These are phyloP conservation scores for Cryptophagus acutangulus DNA, from an alignment of 2,888 invertebrate species.

Conservation along the genomic window DNA sequence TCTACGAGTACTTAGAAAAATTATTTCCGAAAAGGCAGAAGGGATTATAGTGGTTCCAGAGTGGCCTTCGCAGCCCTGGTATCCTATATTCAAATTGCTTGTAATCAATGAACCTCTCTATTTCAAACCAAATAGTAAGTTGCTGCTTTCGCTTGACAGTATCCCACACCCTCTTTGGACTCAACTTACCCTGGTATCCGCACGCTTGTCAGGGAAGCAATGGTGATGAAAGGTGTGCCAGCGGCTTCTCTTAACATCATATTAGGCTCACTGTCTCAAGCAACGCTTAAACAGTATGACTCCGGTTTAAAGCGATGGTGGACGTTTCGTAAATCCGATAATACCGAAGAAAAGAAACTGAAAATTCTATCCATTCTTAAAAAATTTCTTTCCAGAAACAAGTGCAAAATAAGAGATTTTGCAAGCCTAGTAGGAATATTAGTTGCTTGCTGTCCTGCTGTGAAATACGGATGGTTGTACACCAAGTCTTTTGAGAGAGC, in stretches of 20 bases:
- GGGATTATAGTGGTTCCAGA: slow-evolving; percentile 11
- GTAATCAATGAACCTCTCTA: not conserved
- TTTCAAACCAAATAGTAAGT: not conserved
- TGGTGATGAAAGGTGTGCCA: slow-evolving; percentile 5
- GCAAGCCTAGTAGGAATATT: no score
- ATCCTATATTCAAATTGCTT: slow-evolving; percentile 11
- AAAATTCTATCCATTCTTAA: no score
- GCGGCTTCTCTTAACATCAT: not conserved
- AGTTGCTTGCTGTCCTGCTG: no score
- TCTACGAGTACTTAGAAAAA: slow-evolving; percentile 31
- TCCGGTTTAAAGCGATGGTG: not conserved
- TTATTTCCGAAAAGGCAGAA: slow-evolving; percentile 26
- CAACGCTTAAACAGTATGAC: not conserved
- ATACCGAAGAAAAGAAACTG: no score
- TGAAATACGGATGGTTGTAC: no score
- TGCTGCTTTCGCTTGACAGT: slow-evolving; percentile 2
- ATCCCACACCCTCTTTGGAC: slow-evolving; percentile 3
- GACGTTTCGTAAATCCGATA: not conserved
- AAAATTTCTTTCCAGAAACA: no score
- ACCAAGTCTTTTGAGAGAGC: no score
- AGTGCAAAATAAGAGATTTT: no score
- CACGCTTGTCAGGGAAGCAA: slow-evolving; percentile 6
- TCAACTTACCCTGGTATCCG: slow-evolving; percentile 16
- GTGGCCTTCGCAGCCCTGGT: slow-evolving; percentile 19
- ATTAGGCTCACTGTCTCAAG: not conserved